phyloP scores from a whole-genome alignment of 1,140 invertebrate species.

The Cepaea nemoralis region DNA sequence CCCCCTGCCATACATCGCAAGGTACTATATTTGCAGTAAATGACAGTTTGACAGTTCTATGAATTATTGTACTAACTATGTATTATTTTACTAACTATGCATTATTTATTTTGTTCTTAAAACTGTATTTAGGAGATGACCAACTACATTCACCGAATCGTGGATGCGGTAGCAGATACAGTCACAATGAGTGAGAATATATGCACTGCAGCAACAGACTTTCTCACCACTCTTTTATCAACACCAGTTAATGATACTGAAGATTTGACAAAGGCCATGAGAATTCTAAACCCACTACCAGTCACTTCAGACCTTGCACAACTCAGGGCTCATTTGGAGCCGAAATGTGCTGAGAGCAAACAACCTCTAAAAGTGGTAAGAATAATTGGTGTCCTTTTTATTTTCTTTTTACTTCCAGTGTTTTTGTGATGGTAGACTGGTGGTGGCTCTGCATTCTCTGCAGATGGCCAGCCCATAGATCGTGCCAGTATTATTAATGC shows the following conservation, averaged over 20 bases:
- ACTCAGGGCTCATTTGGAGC: not conserved
- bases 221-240: not conserved
- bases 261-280: not conserved
- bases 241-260: not conserved
- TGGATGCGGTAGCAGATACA: constrained; percentile 1
- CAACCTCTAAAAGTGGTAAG: not conserved
- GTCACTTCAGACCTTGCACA: not conserved
- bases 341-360: not conserved
- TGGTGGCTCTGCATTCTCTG: no score
- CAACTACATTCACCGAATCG: constrained; percentile 29
- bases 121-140: constrained; percentile 14
- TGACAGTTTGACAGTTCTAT: no score
- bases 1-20: no score
- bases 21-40: no score
- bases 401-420: no score
- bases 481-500: no score
- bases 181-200: not conserved
- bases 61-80: no score
- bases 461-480: no score
- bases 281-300: constrained; percentile 22
- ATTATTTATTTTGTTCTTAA: no score
- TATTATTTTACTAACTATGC: no score
- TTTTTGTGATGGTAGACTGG: no score
- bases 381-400: no score
- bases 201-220: not conserved